These are phyloP conservation scores for Eunapius fragilis DNA, from an alignment of 37 sponge, comb jelly and placozoan genomes.

Conservation along the genomic window DNA sequence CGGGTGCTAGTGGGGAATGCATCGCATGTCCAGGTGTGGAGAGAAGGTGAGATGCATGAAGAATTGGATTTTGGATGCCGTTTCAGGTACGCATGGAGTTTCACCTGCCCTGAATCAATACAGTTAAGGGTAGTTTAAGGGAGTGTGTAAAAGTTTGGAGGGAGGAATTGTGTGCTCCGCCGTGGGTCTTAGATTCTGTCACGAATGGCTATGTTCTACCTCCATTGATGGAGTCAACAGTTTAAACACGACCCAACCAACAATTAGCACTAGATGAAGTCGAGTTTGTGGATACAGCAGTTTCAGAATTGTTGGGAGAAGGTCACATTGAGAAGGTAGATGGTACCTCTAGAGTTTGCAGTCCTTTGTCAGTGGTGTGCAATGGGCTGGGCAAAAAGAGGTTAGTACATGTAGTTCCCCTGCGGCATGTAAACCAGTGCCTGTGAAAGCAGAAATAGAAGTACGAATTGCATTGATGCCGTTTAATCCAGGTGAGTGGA, in stretches of 20 bases:
- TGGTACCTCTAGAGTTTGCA: constrained; percentile 20
- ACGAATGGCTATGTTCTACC: constrained; percentile 11
- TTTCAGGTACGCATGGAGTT: neutral
- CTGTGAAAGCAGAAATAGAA: constrained; percentile 27
- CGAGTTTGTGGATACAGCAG: constrained; percentile 1
- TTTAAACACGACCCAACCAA: neutral
- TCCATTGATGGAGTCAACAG: neutral
- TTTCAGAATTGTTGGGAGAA: neutral
- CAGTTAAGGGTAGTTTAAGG: neutral
- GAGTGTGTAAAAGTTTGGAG: neutral
- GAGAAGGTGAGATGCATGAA: neutral
- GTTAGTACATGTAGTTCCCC: constrained; percentile 18
- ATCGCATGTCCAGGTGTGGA: too few species aligned
- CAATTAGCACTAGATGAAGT: neutral
- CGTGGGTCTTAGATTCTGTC: neutral
- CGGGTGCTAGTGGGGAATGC: too few species aligned
- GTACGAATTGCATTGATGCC: constrained; percentile 20
- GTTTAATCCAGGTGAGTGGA: constrained; percentile 21
- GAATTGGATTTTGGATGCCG: neutral
- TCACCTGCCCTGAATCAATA: neutral
- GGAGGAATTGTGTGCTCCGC: neutral
- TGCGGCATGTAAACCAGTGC: constrained; percentile 12
- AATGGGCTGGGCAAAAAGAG: constrained; percentile 3
- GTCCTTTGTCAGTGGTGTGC: constrained; percentile 48
- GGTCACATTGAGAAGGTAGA: neutral